Conservation (phyloP, 2,113 vertebrate genomes). For the Lampris megalopsis region DNA sequence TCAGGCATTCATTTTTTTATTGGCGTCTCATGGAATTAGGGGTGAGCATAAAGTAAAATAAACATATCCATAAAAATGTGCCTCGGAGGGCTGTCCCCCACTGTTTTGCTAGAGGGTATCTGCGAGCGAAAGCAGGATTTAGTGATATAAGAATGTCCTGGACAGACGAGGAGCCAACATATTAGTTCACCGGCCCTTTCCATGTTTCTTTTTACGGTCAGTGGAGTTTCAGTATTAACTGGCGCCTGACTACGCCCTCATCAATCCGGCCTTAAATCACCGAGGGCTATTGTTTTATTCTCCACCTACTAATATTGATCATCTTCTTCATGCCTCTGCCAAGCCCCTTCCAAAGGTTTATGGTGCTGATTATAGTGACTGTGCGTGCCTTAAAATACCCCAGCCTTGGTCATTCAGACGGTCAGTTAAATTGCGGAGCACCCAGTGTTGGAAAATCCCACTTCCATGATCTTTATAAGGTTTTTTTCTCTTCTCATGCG, state of each 20-base stretch:
- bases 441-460: background rate
- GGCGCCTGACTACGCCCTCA: conserved; percentile 58
- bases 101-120: conserved; percentile 46
- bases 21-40: conserved; percentile 10
- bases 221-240: conserved; percentile 61
- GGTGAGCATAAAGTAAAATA: conserved; percentile 34
- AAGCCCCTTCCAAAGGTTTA: conserved; percentile 68
- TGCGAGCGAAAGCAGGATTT: conserved; percentile 56
- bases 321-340: conserved; percentile 57
- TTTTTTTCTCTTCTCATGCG: too few relatives aligned
- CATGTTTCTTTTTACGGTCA: conserved; percentile 74
- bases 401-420: conserved; percentile 27
- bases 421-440: conserved; percentile 30
- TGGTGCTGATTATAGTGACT: conserved; percentile 42
- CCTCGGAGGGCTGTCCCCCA: conserved; percentile 31
- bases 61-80: conserved; percentile 52
- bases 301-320: conserved; percentile 67
- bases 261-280: conserved; percentile 56
- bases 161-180: conserved; percentile 55
- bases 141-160: conserved; percentile 49
- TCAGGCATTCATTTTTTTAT: conserved; percentile 28
- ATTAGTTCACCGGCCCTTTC: conserved; percentile 39
- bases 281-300: conserved; percentile 70
- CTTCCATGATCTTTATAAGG: background rate
- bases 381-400: conserved; percentile 69